Evolutionary conservation across 2,113 vertebrate species (phyloP), one percentile per base, ranked within the genome.

Genomic region (Phoxinus phoxinus): DNA sequence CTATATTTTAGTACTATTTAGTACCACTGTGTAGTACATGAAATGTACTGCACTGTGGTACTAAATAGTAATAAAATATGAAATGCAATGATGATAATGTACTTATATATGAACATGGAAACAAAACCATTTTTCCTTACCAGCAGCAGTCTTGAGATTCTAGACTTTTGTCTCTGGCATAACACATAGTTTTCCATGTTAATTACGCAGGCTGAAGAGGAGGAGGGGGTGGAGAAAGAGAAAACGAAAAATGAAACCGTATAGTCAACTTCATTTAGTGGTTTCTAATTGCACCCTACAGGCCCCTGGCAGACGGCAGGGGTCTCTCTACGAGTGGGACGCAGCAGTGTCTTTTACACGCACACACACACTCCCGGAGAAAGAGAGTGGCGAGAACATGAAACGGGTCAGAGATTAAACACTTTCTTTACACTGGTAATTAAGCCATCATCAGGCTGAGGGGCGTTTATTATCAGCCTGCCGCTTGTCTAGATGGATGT

Each of bases 381-480:
- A 84, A 84, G 32, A 83, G 58, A 86, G 86, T 76, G 79, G 37
- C 61, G 61, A 84, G 86, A 87, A 87, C 88, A 83, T 86, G 87
- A 90, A 86, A 88, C 83, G 67, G 88, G 87, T 90, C 88, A 89
- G 89, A 88, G 88, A 90, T 90, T 89, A 89, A 90, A 89, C 88
- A 86, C 87, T 88, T 86, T 88, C 87, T 89, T 88, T 89, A 87
- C 88, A 73, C 86, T 88, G 88, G 83, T 91, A 83, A 90, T 89
- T 86, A 85, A 87, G 86, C 84, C 84, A 78, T 86, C 84, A 86
- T 90, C 89, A 84, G 83, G 80, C 84, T 87, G 78, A 75, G 46
- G 87, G 87, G 83, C 80, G 71, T 89, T 88, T 91, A 86, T 87
- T 84, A 87, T 84, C 84, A 84, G 85, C 65, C 77, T 35, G 51